Evolutionary conservation across 37 sponge, comb jelly and placozoan species (phyloP), one percentile per base, ranked within the genome.

Genomic region (Bolinopsis microptera): DNA sequence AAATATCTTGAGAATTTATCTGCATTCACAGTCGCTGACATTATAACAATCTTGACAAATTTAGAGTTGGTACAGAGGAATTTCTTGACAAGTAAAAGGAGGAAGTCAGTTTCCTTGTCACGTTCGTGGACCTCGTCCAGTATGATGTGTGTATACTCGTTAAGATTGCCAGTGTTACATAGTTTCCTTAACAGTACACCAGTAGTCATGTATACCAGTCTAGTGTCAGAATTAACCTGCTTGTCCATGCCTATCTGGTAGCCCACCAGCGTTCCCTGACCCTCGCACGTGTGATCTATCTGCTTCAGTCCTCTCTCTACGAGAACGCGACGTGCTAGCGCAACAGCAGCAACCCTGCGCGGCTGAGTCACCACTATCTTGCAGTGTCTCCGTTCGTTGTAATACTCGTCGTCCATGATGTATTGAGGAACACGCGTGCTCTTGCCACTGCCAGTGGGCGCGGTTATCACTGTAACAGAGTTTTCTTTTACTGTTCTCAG

Each of bases 331-430:
- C 95, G 95, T 21, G 98, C 96, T 32, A 98, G 88, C 76, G 96
- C 96, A 31, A 94, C 95, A 23, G 97, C 96, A 32, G 98, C 98
- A 2, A 98, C 96, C 16, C 96, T 61, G 32, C 98, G 68, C 0
- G 98, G 98, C 93, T 97, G 98, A 21, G 98, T 98, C 40, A 96
- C 96, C n/a, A 98, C 68, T 69, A 98, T 98, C 94, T 97, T 98
- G 92, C 96, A 98, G 70, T 97, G 96, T 39, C 69, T 41, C 48
- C 94, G n/a, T 18, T 92, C 92, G 0, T 35, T 77, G 35, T 94
- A 95, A 39, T 95, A 93, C 31, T 94, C 76, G 30, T 97, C 96
- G 80, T 77, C 80, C 76, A 98, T 86, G 32, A 98, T 94, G 93
- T 95, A 98, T 94, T 97, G 97, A 24, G 98, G 96, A 23, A 83